Conservation (phyloP, 2,113 vertebrate genomes). For the Sterrhoptilus dennistouni region DNA sequence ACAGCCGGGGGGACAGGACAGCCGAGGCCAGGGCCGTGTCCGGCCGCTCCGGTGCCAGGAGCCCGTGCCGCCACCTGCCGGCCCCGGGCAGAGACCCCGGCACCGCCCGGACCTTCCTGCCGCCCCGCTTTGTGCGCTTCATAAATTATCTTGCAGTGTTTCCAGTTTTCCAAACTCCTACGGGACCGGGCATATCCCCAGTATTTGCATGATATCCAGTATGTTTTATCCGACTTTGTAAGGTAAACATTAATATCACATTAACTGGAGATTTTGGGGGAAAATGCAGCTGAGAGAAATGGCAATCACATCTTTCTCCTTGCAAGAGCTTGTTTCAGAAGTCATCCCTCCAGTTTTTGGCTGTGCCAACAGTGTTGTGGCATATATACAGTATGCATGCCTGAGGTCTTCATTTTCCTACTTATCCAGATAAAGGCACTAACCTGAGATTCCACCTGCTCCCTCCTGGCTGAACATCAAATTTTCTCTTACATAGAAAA, state of each 20-base stretch:
- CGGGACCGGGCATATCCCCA: neutral
- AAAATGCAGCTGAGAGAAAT: neutral
- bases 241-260: no score
- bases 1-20: no score
- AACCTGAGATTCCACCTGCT: neutral
- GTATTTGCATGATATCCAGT: no score
- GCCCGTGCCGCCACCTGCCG: neutral
- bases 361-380: neutral
- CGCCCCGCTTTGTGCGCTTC: fast-evolving
- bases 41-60: neutral
- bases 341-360: neutral
- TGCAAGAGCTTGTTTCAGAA: neutral
- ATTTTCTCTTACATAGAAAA: neutral
- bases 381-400: neutral
- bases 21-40: no score
- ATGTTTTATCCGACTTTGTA: neutral
- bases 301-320: neutral
- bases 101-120: fast-evolving
- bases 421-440: neutral
- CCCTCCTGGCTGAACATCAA: neutral
- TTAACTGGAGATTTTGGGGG: fast-evolving
- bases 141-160: fast-evolving
- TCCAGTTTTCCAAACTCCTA: fast-evolving
- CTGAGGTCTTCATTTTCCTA: neutral
- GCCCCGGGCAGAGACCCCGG: neutral